A percentile compares a stretch with the other conserved stretches of the same genome.
Evolutionary conservation across 2,797 vertebrate genomes (phyloP).

Genomic region (Vipera latastei): DNA sequence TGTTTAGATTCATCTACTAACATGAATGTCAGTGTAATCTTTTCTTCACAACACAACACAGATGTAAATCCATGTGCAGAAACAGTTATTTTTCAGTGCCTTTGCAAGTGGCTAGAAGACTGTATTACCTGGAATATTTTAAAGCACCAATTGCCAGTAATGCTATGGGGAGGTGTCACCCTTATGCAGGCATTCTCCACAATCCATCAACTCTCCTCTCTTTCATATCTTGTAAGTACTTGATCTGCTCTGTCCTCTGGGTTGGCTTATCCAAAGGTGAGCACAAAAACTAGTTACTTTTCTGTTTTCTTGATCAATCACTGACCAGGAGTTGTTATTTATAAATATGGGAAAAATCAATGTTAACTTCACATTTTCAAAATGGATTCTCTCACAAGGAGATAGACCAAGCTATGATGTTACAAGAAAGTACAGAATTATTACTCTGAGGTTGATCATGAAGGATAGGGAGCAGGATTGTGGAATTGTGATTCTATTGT

Average conservation of each 20-base stretch:
- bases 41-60: slow-evolving; percentile 32
- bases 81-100: background rate
- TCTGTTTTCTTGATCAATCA: slow-evolving; percentile 7
- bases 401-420: slow-evolving; percentile 37
- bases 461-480: slow-evolving; percentile 1
- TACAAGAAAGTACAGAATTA: slow-evolving; percentile 51
- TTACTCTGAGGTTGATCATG: slow-evolving; percentile 46
- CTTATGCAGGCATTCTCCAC: background rate
- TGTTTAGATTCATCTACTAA: slow-evolving; percentile 42
- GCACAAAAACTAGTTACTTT: background rate
- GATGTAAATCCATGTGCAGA: background rate
- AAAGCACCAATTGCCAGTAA: background rate
- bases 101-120: background rate
- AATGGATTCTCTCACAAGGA: slow-evolving; percentile 31
- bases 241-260: background rate
- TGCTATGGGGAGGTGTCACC: background rate
- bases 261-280: background rate
- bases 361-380: slow-evolving; percentile 35
- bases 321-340: slow-evolving; percentile 15
- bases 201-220: background rate
- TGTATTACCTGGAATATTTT: background rate
- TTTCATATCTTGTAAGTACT: background rate
- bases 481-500: background rate
- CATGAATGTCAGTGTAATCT: slow-evolving; percentile 38
- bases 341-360: slow-evolving; percentile 13